A percentile compares a stretch with the other conserved stretches of the same genome.
phyloP scores from a whole-genome alignment of 2,113 vertebrate genomes.

The Neolamprologus falcicula region DNA sequence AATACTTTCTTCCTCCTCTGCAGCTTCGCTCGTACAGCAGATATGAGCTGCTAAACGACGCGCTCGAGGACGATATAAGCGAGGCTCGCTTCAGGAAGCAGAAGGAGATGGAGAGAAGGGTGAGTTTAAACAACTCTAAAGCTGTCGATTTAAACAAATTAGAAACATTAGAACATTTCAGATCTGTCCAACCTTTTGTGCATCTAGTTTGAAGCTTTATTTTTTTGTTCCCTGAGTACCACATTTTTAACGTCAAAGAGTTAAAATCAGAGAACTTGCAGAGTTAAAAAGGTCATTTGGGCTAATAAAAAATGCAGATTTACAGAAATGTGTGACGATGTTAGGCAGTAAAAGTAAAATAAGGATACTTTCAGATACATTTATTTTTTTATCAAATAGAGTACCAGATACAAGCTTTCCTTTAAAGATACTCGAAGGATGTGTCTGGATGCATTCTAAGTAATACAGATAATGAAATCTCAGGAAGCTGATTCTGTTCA shows the following conservation, averaged over 20 bases:
- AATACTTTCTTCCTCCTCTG: neutral
- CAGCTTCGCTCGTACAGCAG: constrained; percentile 92
- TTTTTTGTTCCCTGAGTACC: neutral
- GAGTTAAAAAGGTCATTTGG: rapidly evolving
- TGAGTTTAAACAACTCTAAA: constrained; percentile 11
- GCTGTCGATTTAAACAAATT: neutral
- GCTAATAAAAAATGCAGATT: rapidly evolving
- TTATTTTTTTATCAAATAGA: rapidly evolving
- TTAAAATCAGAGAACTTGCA: rapidly evolving
- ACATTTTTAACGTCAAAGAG: rapidly evolving
- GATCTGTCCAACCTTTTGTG: rapidly evolving
- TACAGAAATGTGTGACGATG: neutral
- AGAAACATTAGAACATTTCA: neutral
- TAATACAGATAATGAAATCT: neutral
- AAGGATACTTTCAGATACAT: rapidly evolving
- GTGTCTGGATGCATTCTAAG: neutral
- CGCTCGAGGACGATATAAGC: constrained; percentile 84
- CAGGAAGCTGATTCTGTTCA: neutral
- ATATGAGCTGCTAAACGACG: constrained; percentile 84
- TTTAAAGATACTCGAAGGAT: rapidly evolving
- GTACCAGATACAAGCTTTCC: neutral
- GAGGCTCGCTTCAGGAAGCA: constrained; percentile 83
- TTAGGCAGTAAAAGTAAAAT: neutral
- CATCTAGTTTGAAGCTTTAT: neutral
- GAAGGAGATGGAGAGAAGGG: constrained; percentile 79